Evolutionary conservation across 2,888 invertebrate species (phyloP).

Genomic region (Hyposoter didymator): DNA sequence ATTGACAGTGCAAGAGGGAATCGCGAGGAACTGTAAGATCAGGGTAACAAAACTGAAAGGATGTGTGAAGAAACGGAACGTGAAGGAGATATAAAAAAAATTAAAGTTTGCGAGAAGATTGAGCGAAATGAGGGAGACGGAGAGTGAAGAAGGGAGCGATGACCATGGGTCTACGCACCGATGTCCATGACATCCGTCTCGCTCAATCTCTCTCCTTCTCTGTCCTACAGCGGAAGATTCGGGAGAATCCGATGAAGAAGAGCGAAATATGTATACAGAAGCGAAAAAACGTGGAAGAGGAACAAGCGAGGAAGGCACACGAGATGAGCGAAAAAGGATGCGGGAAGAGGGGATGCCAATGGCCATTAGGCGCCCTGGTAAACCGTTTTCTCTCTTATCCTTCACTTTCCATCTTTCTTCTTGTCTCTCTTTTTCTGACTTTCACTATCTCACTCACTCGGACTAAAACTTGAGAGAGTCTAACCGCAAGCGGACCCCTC

Average conservation of each 20-base stretch:
- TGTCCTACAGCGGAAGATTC: slow-evolving; percentile 32
- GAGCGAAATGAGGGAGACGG: slow-evolving; percentile 49
- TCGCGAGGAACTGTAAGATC: slow-evolving; percentile 17
- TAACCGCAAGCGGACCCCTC: slow-evolving; percentile 76
- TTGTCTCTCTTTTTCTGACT: slow-evolving; percentile 43
- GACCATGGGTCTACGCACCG: slow-evolving; percentile 62
- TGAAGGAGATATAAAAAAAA: slow-evolving; percentile 36
- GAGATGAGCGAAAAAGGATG: slow-evolving; percentile 49
- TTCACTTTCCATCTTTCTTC: slow-evolving; percentile 41
- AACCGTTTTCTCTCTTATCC: slow-evolving; percentile 53
- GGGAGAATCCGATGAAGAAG: slow-evolving; percentile 41
- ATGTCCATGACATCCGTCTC: slow-evolving; percentile 18
- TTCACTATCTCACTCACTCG: slow-evolving; percentile 36
- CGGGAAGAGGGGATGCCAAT: slow-evolving; percentile 68
- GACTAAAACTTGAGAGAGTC: slow-evolving; percentile 59
- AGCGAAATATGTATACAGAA: slow-evolving; percentile 25
- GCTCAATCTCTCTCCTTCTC: neutral
- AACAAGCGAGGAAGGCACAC: slow-evolving; percentile 27
- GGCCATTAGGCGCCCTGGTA: slow-evolving; percentile 71
- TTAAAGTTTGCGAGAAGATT: slow-evolving; percentile 32
- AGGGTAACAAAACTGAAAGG: slow-evolving; percentile 37
- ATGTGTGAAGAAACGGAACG: slow-evolving; percentile 43
- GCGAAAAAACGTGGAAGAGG: slow-evolving; percentile 44
- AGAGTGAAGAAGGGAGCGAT: slow-evolving; percentile 66
- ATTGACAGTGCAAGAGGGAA: slow-evolving; percentile 36